phyloP scores from a whole-genome alignment of 2,113 vertebrate genomes.

The Anolis carolinensis region DNA sequence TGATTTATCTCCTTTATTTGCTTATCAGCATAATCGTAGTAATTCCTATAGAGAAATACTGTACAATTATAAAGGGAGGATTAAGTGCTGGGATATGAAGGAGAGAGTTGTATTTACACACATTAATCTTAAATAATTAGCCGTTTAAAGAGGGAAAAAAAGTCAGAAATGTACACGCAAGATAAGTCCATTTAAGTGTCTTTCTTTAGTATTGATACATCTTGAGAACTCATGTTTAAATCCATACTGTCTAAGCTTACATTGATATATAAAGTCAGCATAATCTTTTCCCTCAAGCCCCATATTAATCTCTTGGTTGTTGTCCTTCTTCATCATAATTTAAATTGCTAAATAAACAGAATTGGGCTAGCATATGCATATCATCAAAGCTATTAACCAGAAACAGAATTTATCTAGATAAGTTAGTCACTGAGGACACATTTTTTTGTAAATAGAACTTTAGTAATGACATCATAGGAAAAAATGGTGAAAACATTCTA shows the following conservation, averaged over 20 bases:
- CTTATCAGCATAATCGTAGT: not conserved
- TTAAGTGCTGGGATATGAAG: not conserved
- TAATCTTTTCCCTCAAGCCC: not conserved
- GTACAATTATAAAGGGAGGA: not conserved
- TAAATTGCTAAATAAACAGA: not conserved
- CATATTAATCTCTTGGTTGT: not conserved
- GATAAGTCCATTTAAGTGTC: not conserved
- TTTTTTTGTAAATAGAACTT: not conserved
- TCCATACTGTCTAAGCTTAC: not conserved
- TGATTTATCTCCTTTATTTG: not conserved
- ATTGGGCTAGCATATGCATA: not conserved
- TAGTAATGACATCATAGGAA: not conserved
- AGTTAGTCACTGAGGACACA: not conserved
- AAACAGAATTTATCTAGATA: not conserved
- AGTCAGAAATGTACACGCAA: not conserved
- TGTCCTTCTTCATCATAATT: accelerated
- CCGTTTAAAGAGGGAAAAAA: not conserved
- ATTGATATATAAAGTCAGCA: accelerated
- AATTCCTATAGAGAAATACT: not conserved
- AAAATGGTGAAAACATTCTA: accelerated
- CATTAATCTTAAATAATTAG: conserved; percentile 8
- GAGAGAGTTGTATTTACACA: not conserved
- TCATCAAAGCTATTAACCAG: not conserved
- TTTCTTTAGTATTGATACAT: accelerated
- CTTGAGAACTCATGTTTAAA: not conserved